These are phyloP conservation scores for Spea bombifrons DNA, from an alignment of 2,113 vertebrate genomes.

Conservation along the genomic window DNA sequence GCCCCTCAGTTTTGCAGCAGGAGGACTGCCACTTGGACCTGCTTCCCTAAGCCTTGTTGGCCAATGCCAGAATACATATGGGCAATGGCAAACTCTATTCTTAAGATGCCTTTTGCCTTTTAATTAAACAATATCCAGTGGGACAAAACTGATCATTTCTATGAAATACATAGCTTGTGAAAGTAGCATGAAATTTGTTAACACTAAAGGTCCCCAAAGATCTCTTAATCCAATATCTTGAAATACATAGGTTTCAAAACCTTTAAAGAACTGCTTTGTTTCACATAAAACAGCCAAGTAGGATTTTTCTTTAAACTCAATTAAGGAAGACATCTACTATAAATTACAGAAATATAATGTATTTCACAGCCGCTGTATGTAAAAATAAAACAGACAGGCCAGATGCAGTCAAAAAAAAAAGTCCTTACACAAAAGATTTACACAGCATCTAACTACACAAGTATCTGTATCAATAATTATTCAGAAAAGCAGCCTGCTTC, in stretches of 20 bases:
- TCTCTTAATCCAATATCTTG: neutral
- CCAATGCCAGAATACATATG: too few species aligned
- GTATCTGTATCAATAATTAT: constrained; percentile 40
- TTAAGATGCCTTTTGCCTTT: too few species aligned
- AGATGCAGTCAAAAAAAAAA: constrained; percentile 9
- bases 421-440: constrained; percentile 27
- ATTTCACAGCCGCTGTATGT: constrained; percentile 19
- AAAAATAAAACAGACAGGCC: neutral
- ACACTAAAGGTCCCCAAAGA: neutral
- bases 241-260: neutral
- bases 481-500: constrained; percentile 29
- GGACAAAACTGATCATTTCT: neutral
- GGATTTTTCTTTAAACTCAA: constrained; percentile 31
- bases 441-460: constrained; percentile 26
- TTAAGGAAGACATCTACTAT: constrained; percentile 18
- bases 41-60: too few species aligned
- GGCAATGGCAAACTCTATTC: too few species aligned
- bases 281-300: constrained; percentile 6
- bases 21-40: too few species aligned
- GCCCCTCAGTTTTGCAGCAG: too few species aligned
- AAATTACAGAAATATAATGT: constrained; percentile 26
- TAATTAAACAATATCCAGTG: too few species aligned
- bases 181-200: neutral
- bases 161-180: neutral
- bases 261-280: constrained; percentile 7